Base-by-base conservation (phyloP, 1,140 invertebrate species). In the Eulimnadia texana region DNA sequence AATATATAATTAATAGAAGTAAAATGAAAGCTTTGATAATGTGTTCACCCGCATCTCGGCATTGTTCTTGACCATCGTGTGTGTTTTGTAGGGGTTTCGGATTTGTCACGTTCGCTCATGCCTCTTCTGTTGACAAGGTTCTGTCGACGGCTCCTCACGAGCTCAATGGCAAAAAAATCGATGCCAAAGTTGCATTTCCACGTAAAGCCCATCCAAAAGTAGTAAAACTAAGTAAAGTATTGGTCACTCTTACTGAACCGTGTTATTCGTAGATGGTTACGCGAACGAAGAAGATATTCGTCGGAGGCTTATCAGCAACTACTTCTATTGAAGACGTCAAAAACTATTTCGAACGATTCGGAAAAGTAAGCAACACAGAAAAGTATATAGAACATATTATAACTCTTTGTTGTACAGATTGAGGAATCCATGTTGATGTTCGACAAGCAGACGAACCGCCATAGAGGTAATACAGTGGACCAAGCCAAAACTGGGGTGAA, bases 401-500 rank as follows among this genome's bases (percentile, higher is more conserved):
- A 11, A 25, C 25, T 58, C 10, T 50, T n/a, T 49, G 20, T 64
- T 29, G 51, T 55, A 9, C 24, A 98, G 94, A 96, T 98, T 74
- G 95, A 99, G 80, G 96, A 98, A 76, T 93, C 93, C 65, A 98
- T 98, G 94, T 83, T 99, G 71, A 99, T 99, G 96, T 99, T 98
- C 78, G 96, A 99, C 79, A 98, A 99, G 83, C 92, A 96, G 75
- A 99, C 96, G 69, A 98, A 98, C 81, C 87, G 96, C 79, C 96
- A 99, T 81, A 90, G 95, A 93, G 95, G 95, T 98, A 80, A 90
- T 89, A 42, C 6, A 42, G 33, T 42, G 6, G 16, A 42, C 6
- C 6, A 42, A 42, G 33, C 16, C 6, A 9, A 9, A 9, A 42
- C 19, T 52, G 10, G 9, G 50, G 10, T 20, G 19, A 19, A 9